Evolutionary conservation across 2,797 vertebrate species (phyloP).

Genomic region (Todus mexicanus): DNA sequence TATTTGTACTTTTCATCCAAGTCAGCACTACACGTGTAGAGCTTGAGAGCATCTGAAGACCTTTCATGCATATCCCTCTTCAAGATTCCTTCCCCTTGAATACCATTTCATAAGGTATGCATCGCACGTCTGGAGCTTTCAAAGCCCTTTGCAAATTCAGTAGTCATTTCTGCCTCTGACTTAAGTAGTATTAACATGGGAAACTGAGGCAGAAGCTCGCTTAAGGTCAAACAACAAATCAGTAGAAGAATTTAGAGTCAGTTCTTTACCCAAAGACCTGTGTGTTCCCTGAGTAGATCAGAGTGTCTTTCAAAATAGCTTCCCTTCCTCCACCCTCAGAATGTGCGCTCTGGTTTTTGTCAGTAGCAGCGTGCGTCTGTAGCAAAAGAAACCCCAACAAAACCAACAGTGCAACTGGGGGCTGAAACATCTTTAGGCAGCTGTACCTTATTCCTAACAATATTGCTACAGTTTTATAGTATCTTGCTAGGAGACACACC

Average conservation of each 20-base stretch:
- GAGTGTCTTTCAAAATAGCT: background rate
- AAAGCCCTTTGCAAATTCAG: background rate
- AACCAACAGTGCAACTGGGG: background rate
- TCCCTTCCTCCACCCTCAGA: background rate
- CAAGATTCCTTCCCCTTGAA: background rate
- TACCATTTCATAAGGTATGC: background rate
- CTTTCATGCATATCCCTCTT: background rate
- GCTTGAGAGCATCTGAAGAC: background rate
- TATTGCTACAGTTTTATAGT: background rate
- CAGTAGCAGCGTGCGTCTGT: background rate
- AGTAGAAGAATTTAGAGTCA: background rate
- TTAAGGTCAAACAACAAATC: background rate
- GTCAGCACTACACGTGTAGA: background rate
- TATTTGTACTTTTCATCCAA: background rate
- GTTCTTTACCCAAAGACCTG: background rate
- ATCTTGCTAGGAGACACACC: background rate
- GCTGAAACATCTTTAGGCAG: background rate
- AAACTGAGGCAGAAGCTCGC: slow-evolving; percentile 3
- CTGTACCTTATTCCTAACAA: background rate
- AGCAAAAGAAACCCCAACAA: background rate
- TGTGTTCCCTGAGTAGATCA: background rate
- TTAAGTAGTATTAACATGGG: background rate
- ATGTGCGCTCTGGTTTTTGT: background rate
- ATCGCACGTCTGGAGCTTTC: background rate
- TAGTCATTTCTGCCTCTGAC: background rate